Evolutionary conservation across 2,888 invertebrate species (phyloP).

Genomic region (Sphaerophoria rueppellii): DNA sequence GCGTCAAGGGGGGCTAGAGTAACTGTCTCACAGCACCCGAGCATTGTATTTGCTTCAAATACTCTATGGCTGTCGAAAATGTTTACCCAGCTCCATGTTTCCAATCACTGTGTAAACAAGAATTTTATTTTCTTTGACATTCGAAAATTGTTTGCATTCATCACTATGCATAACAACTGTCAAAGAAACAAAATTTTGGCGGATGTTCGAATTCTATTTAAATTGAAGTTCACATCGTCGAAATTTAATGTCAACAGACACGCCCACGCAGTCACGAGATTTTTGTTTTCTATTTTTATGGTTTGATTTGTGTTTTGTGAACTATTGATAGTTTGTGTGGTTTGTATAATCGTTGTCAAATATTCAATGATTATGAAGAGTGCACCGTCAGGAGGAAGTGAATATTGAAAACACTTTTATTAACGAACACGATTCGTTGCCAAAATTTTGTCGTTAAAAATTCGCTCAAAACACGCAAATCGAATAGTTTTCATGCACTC

Average conservation of each 20-base stretch:
- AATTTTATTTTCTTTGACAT: constrained; percentile 19
- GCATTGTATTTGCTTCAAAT: too few relatives aligned
- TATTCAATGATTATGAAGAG: too few relatives aligned
- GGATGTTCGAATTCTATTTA: constrained; percentile 50
- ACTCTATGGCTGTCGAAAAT: neutral
- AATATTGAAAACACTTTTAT: too few relatives aligned
- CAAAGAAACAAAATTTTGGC: constrained; percentile 32
- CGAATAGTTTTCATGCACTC: too few relatives aligned
- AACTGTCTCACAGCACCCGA: too few relatives aligned
- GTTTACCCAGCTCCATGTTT: neutral
- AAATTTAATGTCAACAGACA: constrained; percentile 29
- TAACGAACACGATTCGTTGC: too few relatives aligned
- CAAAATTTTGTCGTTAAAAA: too few relatives aligned
- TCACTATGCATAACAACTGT: constrained; percentile 12
- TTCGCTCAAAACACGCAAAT: too few relatives aligned
- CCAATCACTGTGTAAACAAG: neutral
- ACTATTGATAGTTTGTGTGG: neutral
- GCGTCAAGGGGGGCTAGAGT: too few relatives aligned
- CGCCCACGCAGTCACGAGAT: constrained; percentile 33
- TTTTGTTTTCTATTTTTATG: neutral
- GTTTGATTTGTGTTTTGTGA: neutral
- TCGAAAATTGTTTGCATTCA: constrained; percentile 16
- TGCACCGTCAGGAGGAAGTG: too few relatives aligned
- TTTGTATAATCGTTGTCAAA: constrained; percentile 20
- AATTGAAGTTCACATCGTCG: constrained; percentile 35